Base-by-base conservation (phyloP, 2,797 vertebrate genomes). In the Apogon hyalosoma region DNA sequence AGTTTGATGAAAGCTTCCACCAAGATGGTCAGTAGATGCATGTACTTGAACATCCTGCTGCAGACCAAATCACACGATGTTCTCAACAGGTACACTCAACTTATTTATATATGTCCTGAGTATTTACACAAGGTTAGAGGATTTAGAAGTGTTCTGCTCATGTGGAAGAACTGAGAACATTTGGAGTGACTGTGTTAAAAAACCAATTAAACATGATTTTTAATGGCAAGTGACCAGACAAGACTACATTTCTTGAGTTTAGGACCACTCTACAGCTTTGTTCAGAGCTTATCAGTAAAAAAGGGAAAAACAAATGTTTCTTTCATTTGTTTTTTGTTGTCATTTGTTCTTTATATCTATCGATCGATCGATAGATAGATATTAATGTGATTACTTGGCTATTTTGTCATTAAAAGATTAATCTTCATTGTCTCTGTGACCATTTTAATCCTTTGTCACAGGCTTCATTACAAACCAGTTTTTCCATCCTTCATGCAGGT, bases 11-110 rank as follows among this genome's bases (percentile, higher is more conserved):
- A 98, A 88, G 96, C 96, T 12, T 96, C 97, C 0, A 93, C 95
- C 64, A 98, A 98, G 93, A 95, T 99, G 95, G 97, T 98, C 85
- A 97, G 97, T 71, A 94, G 97, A 18, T 98, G 97, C 76, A 97
- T 97, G 82, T 98, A 99, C 88, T 88, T 99, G 68, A 99, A 97
- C 86, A 96, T 99, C 82, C 83, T 99, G 18, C 92, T 98, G 68
- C 97, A 98, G 87, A 98, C 97, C 0, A 95, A 94, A 1, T 94
- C 96, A 2, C 95, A 95, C 0, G 97, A 98, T 61, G 77, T 97
- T 63, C 91, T 99, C 2, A 93, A 95, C 70, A 95, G 95, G 97
- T 98, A 86, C 82, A 19, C 2, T 16, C 3, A 24, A 13, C 38
- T 64, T 1, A 4, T 49, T 11, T 18, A 5, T 58, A 8, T 16